Percentiles rank a stretch among this genome's conserved stretches.
Evolutionary conservation across 2,797 vertebrate genomes (phyloP).

Genomic region (Alcedo atthis): DNA sequence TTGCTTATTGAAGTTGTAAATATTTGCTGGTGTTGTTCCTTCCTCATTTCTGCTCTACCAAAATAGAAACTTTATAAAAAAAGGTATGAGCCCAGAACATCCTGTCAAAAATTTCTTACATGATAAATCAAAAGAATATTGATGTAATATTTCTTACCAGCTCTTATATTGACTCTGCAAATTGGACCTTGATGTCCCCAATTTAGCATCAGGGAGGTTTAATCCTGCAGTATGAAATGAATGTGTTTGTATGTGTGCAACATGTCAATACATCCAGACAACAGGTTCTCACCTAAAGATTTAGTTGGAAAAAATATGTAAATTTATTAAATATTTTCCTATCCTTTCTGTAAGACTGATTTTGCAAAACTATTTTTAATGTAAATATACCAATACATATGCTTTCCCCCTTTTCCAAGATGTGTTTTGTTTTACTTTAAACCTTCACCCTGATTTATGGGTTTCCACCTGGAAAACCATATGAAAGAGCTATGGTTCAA

Average conservation of each 20-base stretch:
- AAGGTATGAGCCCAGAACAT: background rate
- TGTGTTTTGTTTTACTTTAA: slow-evolving; percentile 38
- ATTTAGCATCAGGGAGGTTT: background rate
- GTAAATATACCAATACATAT: background rate
- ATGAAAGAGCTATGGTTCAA: slow-evolving; percentile 11
- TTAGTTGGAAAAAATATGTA: background rate
- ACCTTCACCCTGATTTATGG: background rate
- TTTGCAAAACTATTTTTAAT: slow-evolving; percentile 15
- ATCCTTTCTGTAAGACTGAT: background rate
- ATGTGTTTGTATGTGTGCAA: fast-evolving
- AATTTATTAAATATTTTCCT: background rate
- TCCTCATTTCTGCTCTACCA: background rate
- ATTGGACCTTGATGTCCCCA: background rate
- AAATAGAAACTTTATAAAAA: slow-evolving; percentile 2
- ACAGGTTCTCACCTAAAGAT: background rate
- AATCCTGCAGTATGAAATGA: background rate
- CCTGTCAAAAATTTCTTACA: background rate
- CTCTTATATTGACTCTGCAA: background rate
- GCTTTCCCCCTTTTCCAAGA: slow-evolving; percentile 4
- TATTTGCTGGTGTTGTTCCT: background rate
- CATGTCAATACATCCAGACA: background rate
- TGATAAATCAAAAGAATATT: background rate
- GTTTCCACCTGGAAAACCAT: slow-evolving; percentile 53
- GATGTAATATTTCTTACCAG: background rate
- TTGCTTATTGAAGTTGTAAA: background rate